phyloP scores from a whole-genome alignment of 2,113 vertebrate genomes.

The Corapipo altera region DNA sequence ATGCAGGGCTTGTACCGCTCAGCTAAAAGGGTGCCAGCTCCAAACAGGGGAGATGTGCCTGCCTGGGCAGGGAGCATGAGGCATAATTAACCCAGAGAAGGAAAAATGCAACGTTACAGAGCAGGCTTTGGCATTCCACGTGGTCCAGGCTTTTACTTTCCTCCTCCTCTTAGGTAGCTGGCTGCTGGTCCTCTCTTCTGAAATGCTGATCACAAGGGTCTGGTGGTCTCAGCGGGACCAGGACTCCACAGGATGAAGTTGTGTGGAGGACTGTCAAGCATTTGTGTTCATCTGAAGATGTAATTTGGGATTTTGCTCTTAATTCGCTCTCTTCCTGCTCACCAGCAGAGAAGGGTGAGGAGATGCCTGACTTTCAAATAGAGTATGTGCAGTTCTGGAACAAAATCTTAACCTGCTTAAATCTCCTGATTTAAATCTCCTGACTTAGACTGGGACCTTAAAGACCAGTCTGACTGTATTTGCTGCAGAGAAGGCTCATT shows the following conservation, averaged over 20 bases:
- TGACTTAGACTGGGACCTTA: not conserved
- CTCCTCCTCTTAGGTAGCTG: not conserved
- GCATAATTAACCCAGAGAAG: not conserved
- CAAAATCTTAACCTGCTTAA: not conserved
- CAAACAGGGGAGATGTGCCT: not conserved
- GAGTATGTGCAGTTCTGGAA: not conserved
- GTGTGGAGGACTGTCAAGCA: not conserved
- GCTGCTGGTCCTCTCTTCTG: not conserved
- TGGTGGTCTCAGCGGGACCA: not conserved
- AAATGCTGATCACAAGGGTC: not conserved
- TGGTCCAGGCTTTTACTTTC: not conserved
- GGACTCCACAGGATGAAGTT: not conserved
- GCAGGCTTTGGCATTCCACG: not conserved
- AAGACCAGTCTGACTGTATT: not conserved
- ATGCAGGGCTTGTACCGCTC: not conserved
- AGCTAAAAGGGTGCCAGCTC: not conserved
- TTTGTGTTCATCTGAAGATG: not conserved
- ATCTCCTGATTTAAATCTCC: not conserved
- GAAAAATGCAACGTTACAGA: not conserved
- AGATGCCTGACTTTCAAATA: not conserved
- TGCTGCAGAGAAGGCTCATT: not conserved
- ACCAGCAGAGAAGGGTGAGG: not conserved
- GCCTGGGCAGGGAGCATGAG: not conserved
- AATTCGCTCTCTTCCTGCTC: not conserved
- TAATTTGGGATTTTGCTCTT: not conserved